Conservation (phyloP, 2,113 vertebrate genomes). For the Theristicus caerulescens region DNA sequence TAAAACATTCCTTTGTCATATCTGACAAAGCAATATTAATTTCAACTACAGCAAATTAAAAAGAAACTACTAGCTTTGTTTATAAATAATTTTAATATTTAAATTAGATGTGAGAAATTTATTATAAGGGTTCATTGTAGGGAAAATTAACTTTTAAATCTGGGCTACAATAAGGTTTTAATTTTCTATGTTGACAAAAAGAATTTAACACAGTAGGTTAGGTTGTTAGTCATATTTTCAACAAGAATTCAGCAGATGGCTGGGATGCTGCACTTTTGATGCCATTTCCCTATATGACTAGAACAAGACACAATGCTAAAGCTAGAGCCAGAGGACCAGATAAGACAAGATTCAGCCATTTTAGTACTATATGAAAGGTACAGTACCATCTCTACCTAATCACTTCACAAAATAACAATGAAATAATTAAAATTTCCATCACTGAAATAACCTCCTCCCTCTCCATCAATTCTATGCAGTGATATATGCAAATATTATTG, state of each 20-base stretch:
- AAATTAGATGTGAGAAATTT: neutral
- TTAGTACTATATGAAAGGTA: neutral
- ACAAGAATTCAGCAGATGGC: neutral
- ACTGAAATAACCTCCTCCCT: neutral
- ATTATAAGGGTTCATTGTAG: neutral
- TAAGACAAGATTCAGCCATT: neutral
- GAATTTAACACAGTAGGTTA: neutral
- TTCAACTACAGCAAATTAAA: neutral
- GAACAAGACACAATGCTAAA: neutral
- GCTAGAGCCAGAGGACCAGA: neutral
- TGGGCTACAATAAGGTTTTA: neutral
- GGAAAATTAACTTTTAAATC: neutral
- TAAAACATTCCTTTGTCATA: neutral
- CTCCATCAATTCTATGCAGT: neutral
- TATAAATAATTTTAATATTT: neutral
- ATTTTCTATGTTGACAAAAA: neutral
- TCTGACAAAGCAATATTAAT: neutral
- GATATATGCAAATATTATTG: neutral
- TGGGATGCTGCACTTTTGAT: neutral
- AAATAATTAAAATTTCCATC: neutral
- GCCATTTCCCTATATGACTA: neutral
- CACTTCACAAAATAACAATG: neutral
- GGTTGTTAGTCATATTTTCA: neutral
- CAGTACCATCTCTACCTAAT: neutral
- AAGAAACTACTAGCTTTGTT: neutral